A percentile compares a stretch with the other conserved stretches of the same genome.
phyloP scores from a whole-genome alignment of 2,797 vertebrate species.

The Mormyrus hasselquistii region DNA sequence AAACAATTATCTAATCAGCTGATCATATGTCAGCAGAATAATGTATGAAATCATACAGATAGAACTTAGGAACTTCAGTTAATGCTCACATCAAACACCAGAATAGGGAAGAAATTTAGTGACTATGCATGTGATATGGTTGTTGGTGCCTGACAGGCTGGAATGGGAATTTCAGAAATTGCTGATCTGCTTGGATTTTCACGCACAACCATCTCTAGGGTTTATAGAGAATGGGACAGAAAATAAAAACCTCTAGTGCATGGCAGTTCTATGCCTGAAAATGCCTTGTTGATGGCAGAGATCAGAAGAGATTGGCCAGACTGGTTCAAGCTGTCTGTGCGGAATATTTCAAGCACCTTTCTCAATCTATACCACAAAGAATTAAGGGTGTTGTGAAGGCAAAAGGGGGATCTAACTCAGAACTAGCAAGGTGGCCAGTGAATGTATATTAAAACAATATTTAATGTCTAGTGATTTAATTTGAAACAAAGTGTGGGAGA shows the following conservation, averaged over 20 bases:
- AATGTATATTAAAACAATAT: not conserved
- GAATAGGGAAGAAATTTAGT: too few relatives aligned
- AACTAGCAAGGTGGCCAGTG: not conserved
- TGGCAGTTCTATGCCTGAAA: not conserved
- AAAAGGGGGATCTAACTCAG: not conserved
- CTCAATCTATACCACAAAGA: not conserved
- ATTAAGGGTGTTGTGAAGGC: not conserved
- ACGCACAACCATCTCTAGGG: not conserved
- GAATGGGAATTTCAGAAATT: too few relatives aligned
- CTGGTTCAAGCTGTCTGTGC: not conserved
- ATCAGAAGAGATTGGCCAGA: not conserved
- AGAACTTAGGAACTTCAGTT: not conserved
- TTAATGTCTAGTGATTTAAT: not conserved
- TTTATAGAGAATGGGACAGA: not conserved
- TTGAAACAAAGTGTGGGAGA: not conserved
- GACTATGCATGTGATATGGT: too few relatives aligned
- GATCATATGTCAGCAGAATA: too few relatives aligned
- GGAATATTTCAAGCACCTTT: not conserved
- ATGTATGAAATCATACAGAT: not conserved
- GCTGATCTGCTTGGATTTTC: too few relatives aligned
- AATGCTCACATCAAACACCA: too few relatives aligned
- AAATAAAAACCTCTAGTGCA: not conserved
- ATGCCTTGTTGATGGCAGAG: not conserved
- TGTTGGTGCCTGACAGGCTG: too few relatives aligned
- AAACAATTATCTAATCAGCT: not conserved